Evolutionary conservation across 2,888 invertebrate species (phyloP).

Genomic region (Rhamphomyia laevipes): DNA sequence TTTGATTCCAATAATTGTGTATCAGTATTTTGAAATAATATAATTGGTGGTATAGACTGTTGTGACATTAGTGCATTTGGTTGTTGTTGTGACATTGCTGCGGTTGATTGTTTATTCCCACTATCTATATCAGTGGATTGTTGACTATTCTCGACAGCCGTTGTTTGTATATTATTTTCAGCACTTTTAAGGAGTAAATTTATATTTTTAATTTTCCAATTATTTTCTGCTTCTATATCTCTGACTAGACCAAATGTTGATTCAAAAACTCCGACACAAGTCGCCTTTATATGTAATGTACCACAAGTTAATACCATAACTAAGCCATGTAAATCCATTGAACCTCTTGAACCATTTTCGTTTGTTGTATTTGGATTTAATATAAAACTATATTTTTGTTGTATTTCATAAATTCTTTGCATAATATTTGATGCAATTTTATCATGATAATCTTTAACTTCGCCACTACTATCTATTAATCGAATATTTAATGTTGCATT

Average conservation of each 20-base stretch:
- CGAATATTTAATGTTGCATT: constrained; percentile 34
- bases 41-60: no score
- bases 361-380: constrained; percentile 49
- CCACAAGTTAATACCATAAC: constrained; percentile 50
- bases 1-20: no score
- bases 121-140: no score
- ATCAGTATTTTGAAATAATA: no score
- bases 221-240: constrained; percentile 49
- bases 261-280: constrained; percentile 51
- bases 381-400: constrained; percentile 37
- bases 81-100: no score
- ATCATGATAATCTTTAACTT: constrained; percentile 19
- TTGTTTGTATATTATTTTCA: no score
- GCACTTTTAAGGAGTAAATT: neutral
- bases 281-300: constrained; percentile 43
- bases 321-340: constrained; percentile 48
- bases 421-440: constrained; percentile 25
- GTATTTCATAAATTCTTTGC: constrained; percentile 30
- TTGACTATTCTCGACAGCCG: no score
- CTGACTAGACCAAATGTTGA: constrained; percentile 50
- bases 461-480: constrained; percentile 21
- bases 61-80: no score
- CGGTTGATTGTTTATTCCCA: no score
- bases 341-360: constrained; percentile 44
- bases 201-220: constrained; percentile 51